Evolutionary conservation across 2,113 vertebrate species (phyloP), one percentile per base, ranked within the genome.

Genomic region (Cryptotis parvus): DNA sequence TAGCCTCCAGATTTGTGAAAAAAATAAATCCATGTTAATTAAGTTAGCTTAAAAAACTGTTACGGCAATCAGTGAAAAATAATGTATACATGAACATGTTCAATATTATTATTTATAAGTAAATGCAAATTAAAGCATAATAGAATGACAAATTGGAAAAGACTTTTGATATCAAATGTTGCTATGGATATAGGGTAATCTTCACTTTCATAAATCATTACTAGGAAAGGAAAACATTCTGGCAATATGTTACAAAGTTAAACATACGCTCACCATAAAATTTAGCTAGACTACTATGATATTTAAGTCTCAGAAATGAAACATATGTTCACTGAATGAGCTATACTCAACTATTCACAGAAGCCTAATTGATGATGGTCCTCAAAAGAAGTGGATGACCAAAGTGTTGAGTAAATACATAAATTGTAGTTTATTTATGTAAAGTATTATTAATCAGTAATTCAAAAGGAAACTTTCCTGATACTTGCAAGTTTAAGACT

Each of bases 301-400:
- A 85, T 89, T 94, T 82, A 87, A 11, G 35, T 73, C 77, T 81
- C 43, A 87, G 74, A 88, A 80, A 84, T 90, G 63, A 85, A 92
- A 68, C 63, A 80, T 83, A 61, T 75, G 37, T 72, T 84, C 33
- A 69, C 27, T 45, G 37, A 14, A 76, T 76, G 52, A 81, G 12
- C 63, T 31, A 3, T n/a, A 55, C 9, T 63, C 43, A 82, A 82
- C 24, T 73, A 61, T 55, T 90, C n/a, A 58, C 31, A 87, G 27
- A 11, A 86, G 22, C 89, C 86, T 63, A 78, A 89, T 65, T 82
- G 49, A 37, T 68, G 80, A 81, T 20, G 81, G 22, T 27, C 77
- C 29, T 33, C 29, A 87, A 84, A 80, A 41, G 39, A 63, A 82
- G 74, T 22, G 55, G 55, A 58, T 58, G 24, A 43, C 81, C 74